Evolutionary conservation across 1,140 invertebrate genomes (phyloP), one percentile per base, ranked within the genome.

Genomic region (Octopus bimaculoides): DNA sequence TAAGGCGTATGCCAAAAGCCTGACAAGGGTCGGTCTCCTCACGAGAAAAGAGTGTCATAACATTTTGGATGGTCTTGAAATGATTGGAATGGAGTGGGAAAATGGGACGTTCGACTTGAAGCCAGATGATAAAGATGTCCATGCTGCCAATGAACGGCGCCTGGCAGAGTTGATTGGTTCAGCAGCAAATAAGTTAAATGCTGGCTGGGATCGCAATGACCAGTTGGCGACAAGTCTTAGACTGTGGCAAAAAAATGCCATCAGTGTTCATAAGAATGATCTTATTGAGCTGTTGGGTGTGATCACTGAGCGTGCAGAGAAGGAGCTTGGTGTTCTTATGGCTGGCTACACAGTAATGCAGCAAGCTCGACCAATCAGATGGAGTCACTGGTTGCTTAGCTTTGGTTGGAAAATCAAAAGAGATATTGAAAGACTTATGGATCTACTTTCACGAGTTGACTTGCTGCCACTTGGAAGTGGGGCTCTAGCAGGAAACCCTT

Each of bases 271-370:
- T 26, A 84, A 85, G 78, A 78, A 81, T 5, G 86, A 85, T 66
- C 52, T 93, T 3, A 79, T 83, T 14, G 81, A 88, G 5, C 85
- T 93, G 3, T 87, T 89, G 4, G 81, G 82, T 69, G 87, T 88
- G 53, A 84, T 90, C 75, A 81, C 89, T 26, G 82, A 85, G 3
- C 82, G 88, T 75, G 87, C 89, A 17, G 82, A 86, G 52, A 79
- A 75, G 88, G 93, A 96, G 86, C 92, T 94, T 80, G 91, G 94
- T 77, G 89, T 95, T 5, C 89, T 96, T n/a, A 93, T 95, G 91
- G 94, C 95, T 5, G 95, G 95, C 2, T 96, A 96, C 86, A 96
- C 95, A 0, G 95, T 96, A 86, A 87, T 96, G 74, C 95, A 96
- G 89, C 90, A 94, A 71, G 95, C 95, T 5, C 95, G 96, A 87